Evolutionary conservation across 2,113 vertebrate genomes (phyloP), one percentile per base, ranked within the genome.

Genomic region (Pavo muticus): DNA sequence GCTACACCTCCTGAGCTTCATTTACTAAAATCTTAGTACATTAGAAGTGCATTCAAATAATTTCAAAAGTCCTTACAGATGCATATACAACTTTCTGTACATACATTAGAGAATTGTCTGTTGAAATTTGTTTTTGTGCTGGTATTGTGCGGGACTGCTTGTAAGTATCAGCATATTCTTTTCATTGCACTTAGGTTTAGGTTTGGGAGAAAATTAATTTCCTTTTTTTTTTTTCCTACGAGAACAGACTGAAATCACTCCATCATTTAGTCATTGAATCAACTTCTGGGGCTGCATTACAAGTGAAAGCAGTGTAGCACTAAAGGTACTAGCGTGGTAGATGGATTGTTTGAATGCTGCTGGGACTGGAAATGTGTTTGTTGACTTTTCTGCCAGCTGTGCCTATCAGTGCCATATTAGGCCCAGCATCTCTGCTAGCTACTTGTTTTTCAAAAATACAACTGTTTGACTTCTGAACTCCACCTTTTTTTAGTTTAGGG

Each of bases 331-430:
- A 13, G 39, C 0, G 4, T 19, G 27, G 14, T 15, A 52, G 75
- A 16, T 4, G 15, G 32, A 11, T 6, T 14, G 10, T 37, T 39
- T 10, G 39, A 69, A 32, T 8, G 35, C 54, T 86, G 23, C 7
- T 10, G 7, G 32, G 8, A 11, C 18, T 11, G 3, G 21, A 11
- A 29, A 19, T 11, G 6, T 1, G 2, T 10, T 0, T 23, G 67
- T 40, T n/a, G 56, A 11, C 20, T 40, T 9, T n/a, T 15, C 77
- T 79, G 48, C 25, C 39, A 24, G 9, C 5, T 1, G 2, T 21
- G 18, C 11, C 5, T 6, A 11, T 40, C 35, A 32, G 61, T 6
- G 15, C 37, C 15, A 20, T 0, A 0, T 5, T 21, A 63, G 48
- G 16, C 24, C 11, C 44, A 24, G 8, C 3, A 32, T 3, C 44